Evolutionary conservation across 2,888 invertebrate genomes (phyloP).

Genomic region (Ophraella communa): DNA sequence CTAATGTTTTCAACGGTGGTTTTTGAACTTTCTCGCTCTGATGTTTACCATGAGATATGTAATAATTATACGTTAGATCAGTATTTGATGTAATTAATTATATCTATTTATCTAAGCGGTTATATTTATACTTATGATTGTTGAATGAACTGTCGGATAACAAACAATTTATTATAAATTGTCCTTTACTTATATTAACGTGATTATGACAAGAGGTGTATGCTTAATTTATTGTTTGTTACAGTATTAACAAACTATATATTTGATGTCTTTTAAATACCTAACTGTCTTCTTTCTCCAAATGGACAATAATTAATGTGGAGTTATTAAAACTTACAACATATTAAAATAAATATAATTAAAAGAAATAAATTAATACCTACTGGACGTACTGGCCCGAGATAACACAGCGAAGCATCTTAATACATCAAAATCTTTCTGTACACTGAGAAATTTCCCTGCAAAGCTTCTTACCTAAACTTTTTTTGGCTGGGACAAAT

Average conservation of each 20-base stretch:
- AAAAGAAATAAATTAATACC: too few relatives aligned
- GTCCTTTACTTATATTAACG: neutral
- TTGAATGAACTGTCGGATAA: neutral
- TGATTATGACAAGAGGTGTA: neutral
- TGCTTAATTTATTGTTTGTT: neutral
- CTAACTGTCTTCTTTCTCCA: too few relatives aligned
- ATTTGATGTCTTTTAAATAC: too few relatives aligned
- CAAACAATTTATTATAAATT: neutral
- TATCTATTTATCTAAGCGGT: neutral
- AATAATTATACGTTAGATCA: neutral
- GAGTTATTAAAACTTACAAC: too few relatives aligned
- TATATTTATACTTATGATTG: neutral
- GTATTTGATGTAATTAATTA: neutral
- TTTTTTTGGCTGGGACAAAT: too few relatives aligned
- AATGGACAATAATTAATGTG: too few relatives aligned
- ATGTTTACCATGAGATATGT: neutral
- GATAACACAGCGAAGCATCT: too few relatives aligned
- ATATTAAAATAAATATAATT: too few relatives aligned
- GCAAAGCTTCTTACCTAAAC: too few relatives aligned
- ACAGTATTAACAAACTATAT: neutral
- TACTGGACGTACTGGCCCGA: too few relatives aligned
- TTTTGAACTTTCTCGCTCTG: slow-evolving; percentile 1
- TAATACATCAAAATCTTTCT: too few relatives aligned
- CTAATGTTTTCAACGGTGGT: neutral
- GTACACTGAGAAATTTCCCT: too few relatives aligned